These are phyloP conservation scores for Mizuhopecten yessoensis DNA, from an alignment of 1,140 invertebrate species.

Conservation along the genomic window DNA sequence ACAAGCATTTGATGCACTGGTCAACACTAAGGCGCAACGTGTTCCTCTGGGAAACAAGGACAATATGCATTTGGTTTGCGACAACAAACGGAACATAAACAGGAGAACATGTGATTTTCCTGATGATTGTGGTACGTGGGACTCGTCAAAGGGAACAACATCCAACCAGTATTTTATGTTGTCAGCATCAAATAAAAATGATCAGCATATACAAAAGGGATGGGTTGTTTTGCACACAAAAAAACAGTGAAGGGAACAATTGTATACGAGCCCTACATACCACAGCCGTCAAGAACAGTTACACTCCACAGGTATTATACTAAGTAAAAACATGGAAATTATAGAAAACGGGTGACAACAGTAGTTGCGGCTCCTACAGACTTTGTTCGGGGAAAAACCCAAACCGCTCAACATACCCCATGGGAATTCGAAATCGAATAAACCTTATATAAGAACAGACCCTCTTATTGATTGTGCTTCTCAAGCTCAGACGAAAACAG, in stretches of 20 bases:
- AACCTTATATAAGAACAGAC: not conserved
- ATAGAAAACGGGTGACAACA: slow-evolving; percentile 17
- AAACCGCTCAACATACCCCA: not conserved
- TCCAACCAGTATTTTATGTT: no score
- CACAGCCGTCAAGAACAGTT: not conserved
- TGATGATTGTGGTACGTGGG: no score
- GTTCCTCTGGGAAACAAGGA: no score
- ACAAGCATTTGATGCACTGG: no score
- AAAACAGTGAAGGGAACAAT: not conserved
- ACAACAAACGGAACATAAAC: no score
- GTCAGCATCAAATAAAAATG: no score
- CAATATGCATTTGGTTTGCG: no score
- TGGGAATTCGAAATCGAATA: not conserved
- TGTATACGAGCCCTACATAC: not conserved
- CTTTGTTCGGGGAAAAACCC: not conserved
- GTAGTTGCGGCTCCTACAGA: not conserved
- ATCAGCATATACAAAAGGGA: no score
- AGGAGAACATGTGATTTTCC: no score
- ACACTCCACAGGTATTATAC: not conserved
- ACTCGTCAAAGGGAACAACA: no score
- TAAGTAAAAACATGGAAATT: not conserved
- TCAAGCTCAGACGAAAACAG: no score
- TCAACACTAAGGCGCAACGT: no score
- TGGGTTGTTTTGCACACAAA: not conserved
- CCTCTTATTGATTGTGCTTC: not conserved